A percentile compares a stretch with the other conserved stretches of the same genome.
Conservation (phyloP, 2,888 invertebrate species). For the Lordiphosa andalusiaca region DNA sequence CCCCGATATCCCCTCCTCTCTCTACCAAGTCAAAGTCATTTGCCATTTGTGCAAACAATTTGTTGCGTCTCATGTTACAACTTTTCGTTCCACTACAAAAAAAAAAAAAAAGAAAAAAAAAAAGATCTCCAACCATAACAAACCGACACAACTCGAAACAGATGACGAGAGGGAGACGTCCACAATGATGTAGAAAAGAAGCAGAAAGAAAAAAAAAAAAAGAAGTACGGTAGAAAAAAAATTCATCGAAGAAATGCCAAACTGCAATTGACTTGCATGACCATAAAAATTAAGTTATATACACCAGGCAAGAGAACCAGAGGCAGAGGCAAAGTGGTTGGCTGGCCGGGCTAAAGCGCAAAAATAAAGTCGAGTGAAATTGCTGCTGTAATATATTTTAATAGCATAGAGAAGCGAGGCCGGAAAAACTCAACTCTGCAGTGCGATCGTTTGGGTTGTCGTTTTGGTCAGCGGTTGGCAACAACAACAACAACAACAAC, state of each 20-base stretch:
- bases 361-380: constrained; percentile 70
- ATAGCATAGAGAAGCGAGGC: constrained; percentile 45
- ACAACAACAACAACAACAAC: too few relatives aligned
- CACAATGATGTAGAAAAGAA: constrained; percentile 30
- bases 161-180: constrained; percentile 46
- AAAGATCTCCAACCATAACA: constrained; percentile 31
- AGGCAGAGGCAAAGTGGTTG: constrained; percentile 14
- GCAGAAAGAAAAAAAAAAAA: constrained; percentile 9
- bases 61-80: constrained; percentile 68
- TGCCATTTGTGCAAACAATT: constrained; percentile 62
- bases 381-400: constrained; percentile 74
- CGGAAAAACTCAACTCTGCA: constrained; percentile 29
- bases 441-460: constrained; percentile 29
- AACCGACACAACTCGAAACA: constrained; percentile 23
- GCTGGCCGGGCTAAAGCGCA: constrained; percentile 49
- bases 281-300: constrained; percentile 77
- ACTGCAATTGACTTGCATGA: constrained; percentile 76
- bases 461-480: constrained; percentile 27
- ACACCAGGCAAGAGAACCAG: constrained; percentile 45
- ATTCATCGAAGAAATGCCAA: constrained; percentile 73
- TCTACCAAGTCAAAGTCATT: constrained; percentile 42
- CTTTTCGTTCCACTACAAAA: constrained; percentile 28
- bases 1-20: constrained; percentile 30
- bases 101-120: too few relatives aligned
- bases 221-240: too few relatives aligned